Evolutionary conservation across 2,888 invertebrate species (phyloP), one percentile per base, ranked within the genome.

Genomic region (Leucophenga maculata): DNA sequence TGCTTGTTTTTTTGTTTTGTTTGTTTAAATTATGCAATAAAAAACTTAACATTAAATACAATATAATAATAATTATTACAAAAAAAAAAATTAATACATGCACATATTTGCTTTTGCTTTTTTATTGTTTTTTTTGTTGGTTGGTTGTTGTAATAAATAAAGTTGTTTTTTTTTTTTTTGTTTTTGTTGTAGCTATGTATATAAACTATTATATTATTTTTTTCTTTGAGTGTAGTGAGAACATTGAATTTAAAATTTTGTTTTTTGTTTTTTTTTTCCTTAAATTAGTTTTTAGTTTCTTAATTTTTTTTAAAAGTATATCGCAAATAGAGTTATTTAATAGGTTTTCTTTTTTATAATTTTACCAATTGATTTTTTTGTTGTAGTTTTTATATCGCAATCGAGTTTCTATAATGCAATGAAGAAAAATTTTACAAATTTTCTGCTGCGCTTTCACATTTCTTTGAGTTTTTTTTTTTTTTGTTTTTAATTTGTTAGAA

Each of bases 11-110:
- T 65, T 69, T 68, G n/a, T 59, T 14, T 31, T 31, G 20, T 46
- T 66, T 50, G 65, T 69, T 6, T 50, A n/a, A n/a, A n/a, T 80
- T 80, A 80, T 77, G 77, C 75, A 79, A 79, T 80, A 83, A 83
- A 83, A 81, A 81, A 81, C 81, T 81, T 81, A 81, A 81, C 81
- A 83, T 83, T 81, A 81, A 80, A 81, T 83, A 81, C 80, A 80
- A 78, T 82, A 82, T 65, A 66, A 66, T 66, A 67, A 31, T 60
- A 60, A 67, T 67, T 48, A 67, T 77, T 74, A 79, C 78, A 78
- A 78, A 75, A 78, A 74, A 69, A 76, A 82, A 75, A 75, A 75
- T 81, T 81, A 81, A 81, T 81, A 81, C 81, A 83, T 81, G 75
- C 73, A 76, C 76, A 67, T 78, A 73, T 74, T 80, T 78, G 72